Evolutionary conservation across 2,113 vertebrate species (phyloP).

Genomic region (Orcinus orca): DNA sequence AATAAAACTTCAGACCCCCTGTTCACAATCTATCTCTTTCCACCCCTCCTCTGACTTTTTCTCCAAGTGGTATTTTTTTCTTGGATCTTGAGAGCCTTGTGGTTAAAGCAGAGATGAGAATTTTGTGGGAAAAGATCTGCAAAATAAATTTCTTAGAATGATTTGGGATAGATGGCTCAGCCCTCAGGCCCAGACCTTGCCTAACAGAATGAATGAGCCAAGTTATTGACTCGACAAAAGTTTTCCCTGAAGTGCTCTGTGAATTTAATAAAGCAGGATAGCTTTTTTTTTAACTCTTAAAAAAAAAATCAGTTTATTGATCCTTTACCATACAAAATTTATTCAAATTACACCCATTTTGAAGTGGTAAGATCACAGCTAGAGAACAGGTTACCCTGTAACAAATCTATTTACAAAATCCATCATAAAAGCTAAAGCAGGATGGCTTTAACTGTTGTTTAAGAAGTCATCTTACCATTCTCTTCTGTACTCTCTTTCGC

Average conservation of each 20-base stretch:
- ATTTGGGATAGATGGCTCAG: not conserved
- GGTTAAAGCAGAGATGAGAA: constrained; percentile 39
- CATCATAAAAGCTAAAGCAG: constrained; percentile 84
- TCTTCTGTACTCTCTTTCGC: not conserved
- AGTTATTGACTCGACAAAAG: constrained; percentile 27
- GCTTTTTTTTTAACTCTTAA: constrained; percentile 73
- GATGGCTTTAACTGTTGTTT: not conserved
- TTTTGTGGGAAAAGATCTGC: constrained; percentile 38
- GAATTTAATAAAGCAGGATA: constrained; percentile 22
- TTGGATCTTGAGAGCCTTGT: constrained; percentile 19
- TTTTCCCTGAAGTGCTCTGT: not conserved
- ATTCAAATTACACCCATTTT: constrained; percentile 88
- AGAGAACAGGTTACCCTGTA: constrained; percentile 87
- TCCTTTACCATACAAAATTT: constrained; percentile 91
- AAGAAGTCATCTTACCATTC: not conserved
- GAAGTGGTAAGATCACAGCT: constrained; percentile 89
- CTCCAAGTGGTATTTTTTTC: not conserved
- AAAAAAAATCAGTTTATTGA: constrained; percentile 88
- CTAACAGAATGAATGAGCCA: constrained; percentile 14
- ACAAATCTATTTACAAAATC: constrained; percentile 89
- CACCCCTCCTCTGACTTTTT: not conserved
- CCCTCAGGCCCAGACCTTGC: not conserved
- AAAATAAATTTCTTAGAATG: constrained; percentile 52
- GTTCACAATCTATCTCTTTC: not conserved
- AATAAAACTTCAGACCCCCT: not conserved